Evolutionary conservation across 1,140 invertebrate species (phyloP).

Genomic region (Microplitis demolitor): DNA sequence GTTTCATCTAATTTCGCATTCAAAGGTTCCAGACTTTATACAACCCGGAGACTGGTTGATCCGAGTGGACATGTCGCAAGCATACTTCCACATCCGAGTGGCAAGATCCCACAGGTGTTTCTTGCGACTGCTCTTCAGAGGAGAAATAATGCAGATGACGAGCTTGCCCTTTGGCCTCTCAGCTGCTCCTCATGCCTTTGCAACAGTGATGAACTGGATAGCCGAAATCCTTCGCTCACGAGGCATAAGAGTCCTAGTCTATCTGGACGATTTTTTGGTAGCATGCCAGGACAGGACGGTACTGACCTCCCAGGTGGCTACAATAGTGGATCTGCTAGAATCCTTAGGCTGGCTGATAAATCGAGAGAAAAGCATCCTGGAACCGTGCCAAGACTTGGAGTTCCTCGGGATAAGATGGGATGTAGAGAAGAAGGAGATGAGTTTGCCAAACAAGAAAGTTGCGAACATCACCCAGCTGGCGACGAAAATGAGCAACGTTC

Average conservation of each 20-base stretch:
- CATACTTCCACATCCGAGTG: constrained; percentile 46
- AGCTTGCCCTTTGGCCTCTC: constrained; percentile 41
- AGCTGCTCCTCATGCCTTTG: constrained; percentile 45
- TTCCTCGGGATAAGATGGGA: constrained; percentile 35
- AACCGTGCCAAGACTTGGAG: constrained; percentile 36
- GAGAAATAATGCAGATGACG: constrained; percentile 34
- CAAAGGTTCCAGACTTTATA: constrained; percentile 37
- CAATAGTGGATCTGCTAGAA: constrained; percentile 32
- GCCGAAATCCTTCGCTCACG: constrained; percentile 37
- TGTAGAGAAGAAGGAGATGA: constrained; percentile 16
- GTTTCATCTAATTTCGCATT: constrained; percentile 41
- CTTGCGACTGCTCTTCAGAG: constrained; percentile 39
- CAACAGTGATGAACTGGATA: constrained; percentile 46
- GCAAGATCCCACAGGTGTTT: constrained; percentile 36
- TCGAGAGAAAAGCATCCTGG: constrained; percentile 38
- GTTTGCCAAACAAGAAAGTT: constrained; percentile 18
- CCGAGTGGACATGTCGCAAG: constrained; percentile 43
- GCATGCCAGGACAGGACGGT: constrained; percentile 36
- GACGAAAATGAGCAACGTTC: background rate
- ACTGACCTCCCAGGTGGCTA: constrained; percentile 24
- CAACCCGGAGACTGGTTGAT: constrained; percentile 43
- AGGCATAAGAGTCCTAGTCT: constrained; percentile 33
- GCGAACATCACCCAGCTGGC: constrained; percentile 4
- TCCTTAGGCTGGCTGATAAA: constrained; percentile 44
- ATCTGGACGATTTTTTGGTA: constrained; percentile 43